Conservation (phyloP, 2,797 vertebrate genomes). For the Sarcophilus harrisii region DNA sequence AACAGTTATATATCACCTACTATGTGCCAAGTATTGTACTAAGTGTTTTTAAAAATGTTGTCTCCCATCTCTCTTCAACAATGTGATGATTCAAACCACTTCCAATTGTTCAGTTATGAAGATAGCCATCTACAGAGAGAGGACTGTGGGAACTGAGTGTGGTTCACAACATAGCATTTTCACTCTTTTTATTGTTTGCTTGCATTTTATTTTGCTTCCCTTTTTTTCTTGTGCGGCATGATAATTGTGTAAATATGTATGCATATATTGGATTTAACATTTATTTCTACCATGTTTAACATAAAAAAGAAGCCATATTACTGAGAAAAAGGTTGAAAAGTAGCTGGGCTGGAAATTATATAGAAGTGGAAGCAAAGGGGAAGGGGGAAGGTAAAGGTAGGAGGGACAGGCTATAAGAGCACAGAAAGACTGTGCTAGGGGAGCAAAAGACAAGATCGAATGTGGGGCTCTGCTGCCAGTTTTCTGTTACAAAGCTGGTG, state of each 20-base stretch:
- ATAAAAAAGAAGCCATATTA: neutral
- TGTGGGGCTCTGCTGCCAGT: neutral
- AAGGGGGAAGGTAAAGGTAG: neutral
- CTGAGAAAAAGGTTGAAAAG: neutral
- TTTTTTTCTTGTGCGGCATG: too few species aligned
- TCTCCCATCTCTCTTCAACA: too few species aligned
- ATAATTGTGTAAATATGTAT: too few species aligned
- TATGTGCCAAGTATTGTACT: neutral
- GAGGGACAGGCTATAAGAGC: neutral
- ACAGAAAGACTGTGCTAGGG: neutral
- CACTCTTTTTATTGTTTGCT: too few species aligned
- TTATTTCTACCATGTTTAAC: too few species aligned
- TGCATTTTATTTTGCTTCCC: too few species aligned
- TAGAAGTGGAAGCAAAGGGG: neutral
- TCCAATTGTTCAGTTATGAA: too few species aligned
- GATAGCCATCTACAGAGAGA: too few species aligned
- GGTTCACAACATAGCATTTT: too few species aligned
- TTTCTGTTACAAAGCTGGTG: neutral
- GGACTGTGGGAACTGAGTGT: too few species aligned
- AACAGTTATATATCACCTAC: neutral
- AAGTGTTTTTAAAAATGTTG: neutral
- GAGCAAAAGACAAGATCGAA: neutral
- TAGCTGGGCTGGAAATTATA: neutral
- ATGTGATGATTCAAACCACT: too few species aligned
- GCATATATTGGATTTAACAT: too few species aligned